Percentiles rank a stretch among this genome's conserved stretches.
These are phyloP conservation scores for Malthinus flaveolus DNA, from an alignment of 2,888 invertebrate species.

Conservation along the genomic window DNA sequence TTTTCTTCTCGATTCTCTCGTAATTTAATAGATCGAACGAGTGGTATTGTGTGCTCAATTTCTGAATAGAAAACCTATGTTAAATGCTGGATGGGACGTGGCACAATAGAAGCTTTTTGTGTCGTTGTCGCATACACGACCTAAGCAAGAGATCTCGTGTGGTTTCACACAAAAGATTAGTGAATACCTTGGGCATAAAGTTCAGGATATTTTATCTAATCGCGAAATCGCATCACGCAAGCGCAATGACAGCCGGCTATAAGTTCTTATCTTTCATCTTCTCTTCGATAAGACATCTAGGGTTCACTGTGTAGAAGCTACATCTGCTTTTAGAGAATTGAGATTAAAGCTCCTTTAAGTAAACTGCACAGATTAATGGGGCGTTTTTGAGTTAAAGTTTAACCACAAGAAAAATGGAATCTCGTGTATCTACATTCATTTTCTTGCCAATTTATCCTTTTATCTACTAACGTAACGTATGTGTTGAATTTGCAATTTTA, in stretches of 20 bases:
- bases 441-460: no score
- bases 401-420: no score
- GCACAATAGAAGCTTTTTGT: conserved; percentile 37
- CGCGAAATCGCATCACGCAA: conserved; percentile 48
- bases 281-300: conserved; percentile 42
- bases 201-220: conserved; percentile 46
- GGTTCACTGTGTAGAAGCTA: conserved; percentile 40
- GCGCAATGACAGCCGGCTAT: conserved; percentile 46
- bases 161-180: conserved; percentile 46
- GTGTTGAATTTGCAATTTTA: no score
- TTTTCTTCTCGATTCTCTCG: neutral
- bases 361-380: conserved; percentile 2
- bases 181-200: conserved; percentile 46
- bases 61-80: conserved; percentile 32
- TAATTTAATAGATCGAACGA: conserved; percentile 34
- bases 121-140: conserved; percentile 35
- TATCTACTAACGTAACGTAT: no score
- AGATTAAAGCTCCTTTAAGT: conserved; percentile 17
- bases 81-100: conserved; percentile 25
- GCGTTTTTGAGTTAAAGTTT: neutral
- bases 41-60: conserved; percentile 30
- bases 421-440: no score
- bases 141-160: conserved; percentile 38
- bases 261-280: conserved; percentile 40
- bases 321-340: conserved; percentile 33